These are phyloP conservation scores for Gambusia holbrooki DNA, from an alignment of 2,113 vertebrate species.

Conservation along the genomic window DNA sequence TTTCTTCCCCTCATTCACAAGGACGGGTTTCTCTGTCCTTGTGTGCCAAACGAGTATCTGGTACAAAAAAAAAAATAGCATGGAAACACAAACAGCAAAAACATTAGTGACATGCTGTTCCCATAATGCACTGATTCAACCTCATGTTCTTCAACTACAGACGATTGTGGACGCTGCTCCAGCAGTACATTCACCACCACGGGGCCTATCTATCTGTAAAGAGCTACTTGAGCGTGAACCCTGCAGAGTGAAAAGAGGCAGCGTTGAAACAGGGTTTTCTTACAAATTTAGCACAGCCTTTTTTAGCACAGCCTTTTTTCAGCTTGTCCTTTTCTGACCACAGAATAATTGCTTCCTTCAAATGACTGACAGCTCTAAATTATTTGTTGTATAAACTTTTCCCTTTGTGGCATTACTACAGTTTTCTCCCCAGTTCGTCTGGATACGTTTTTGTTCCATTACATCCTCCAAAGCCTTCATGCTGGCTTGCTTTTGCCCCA, in stretches of 20 bases:
- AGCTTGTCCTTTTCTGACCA: slow-evolving; percentile 19
- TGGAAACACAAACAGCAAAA: slow-evolving; percentile 37
- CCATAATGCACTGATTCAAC: slow-evolving; percentile 41
- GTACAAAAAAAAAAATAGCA: slow-evolving; percentile 37
- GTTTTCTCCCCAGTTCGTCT: slow-evolving; percentile 24
- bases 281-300: slow-evolving; percentile 21
- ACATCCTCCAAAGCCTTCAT: slow-evolving; percentile 18
- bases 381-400: neutral
- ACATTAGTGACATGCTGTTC: slow-evolving; percentile 43
- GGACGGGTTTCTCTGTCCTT: slow-evolving; percentile 95
- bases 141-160: slow-evolving; percentile 46
- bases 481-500: slow-evolving; percentile 41
- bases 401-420: neutral
- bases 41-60: slow-evolving; percentile 99
- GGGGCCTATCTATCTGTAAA: slow-evolving; percentile 27
- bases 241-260: slow-evolving; percentile 21
- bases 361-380: slow-evolving; percentile 8
- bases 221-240: slow-evolving; percentile 52
- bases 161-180: slow-evolving; percentile 3
- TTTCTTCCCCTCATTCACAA: slow-evolving; percentile 97
- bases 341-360: slow-evolving; percentile 32
- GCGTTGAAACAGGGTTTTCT: slow-evolving; percentile 12
- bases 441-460: slow-evolving; percentile 3
- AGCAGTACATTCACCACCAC: slow-evolving; percentile 5
- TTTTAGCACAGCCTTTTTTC: slow-evolving; percentile 11